Conservation (phyloP, 1,140 invertebrate genomes). For the Heliconius himera region DNA sequence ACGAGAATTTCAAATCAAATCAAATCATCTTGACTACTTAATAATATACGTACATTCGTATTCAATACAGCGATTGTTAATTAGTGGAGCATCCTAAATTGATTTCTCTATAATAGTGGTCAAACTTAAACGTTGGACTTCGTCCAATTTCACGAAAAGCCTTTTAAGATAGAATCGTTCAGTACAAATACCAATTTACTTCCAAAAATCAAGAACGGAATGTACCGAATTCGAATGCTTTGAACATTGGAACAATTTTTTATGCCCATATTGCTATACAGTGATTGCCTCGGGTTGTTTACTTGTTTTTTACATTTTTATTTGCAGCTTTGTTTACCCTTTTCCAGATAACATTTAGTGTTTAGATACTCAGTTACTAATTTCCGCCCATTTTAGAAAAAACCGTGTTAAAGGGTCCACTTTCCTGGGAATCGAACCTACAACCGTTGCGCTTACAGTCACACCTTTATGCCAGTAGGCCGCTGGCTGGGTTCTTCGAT, state of each 20-base stretch:
- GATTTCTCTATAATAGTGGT: neutral
- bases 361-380: too few relatives aligned
- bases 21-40: neutral
- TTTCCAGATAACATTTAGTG: too few relatives aligned
- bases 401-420: too few relatives aligned
- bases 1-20: neutral
- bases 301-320: neutral
- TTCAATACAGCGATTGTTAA: neutral
- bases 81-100: neutral
- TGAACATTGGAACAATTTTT: neutral
- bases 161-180: constrained; percentile 2
- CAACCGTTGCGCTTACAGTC: too few relatives aligned
- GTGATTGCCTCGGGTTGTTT: neutral
- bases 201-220: constrained; percentile 10
- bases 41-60: neutral
- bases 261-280: neutral
- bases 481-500: too few relatives aligned
- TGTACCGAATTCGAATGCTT: neutral
- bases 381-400: too few relatives aligned
- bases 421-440: too few relatives aligned
- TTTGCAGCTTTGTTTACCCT: too few relatives aligned
- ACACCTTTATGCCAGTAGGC: too few relatives aligned
- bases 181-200: constrained; percentile 11
- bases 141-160: constrained; percentile 2
- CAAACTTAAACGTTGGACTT: neutral